Evolutionary conservation across 2,113 vertebrate genomes (phyloP), one percentile per base, ranked within the genome.

Genomic region (Carlito syrichta): DNA sequence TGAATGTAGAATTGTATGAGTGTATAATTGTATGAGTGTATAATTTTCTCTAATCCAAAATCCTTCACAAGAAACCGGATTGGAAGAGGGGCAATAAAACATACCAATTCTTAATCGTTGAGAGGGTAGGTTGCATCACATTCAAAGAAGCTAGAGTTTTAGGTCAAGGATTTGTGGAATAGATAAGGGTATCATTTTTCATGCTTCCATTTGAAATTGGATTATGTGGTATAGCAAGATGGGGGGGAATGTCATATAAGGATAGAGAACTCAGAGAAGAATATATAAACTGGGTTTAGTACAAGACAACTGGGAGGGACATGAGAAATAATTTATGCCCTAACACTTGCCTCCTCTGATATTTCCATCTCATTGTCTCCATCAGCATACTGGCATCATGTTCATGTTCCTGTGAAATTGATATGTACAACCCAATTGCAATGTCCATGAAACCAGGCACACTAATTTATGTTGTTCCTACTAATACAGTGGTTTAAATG

Each of bases 31-130:
- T 43, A 32, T 2, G 5, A 60, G 11, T 38, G 16, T 58, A 40
- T 82, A 3, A 17, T 56, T 81, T 45, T 4, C 17, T 17, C n/a
- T 62, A 27, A 71, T 30, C 30, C 27, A 10, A 4, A 35, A 66
- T 40, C 3, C 25, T 25, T 13, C 12, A 5, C 16, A 0, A 1
- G 22, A n/a, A 0, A 12, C 2, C 14, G 52, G 68, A 8, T 35
- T 30, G 4, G 45, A n/a, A 45, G 52, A 73, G 1, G 14, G 13
- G 17, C 2, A 35, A 9, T 6, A 10, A 9, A 60, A 25, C 27
- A 22, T 38, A 8, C 1, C 2, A 2, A 3, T 43, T 82, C 35
- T 38, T 45, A 35, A n/a, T 1, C 4, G 3, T 1, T 6, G 50
- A 22, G 62, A 68, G 81, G 27, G 17, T 25, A 40, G 50, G 25